Base-by-base conservation (phyloP, 2,113 vertebrate genomes). In the Thalassoma bifasciatum region DNA sequence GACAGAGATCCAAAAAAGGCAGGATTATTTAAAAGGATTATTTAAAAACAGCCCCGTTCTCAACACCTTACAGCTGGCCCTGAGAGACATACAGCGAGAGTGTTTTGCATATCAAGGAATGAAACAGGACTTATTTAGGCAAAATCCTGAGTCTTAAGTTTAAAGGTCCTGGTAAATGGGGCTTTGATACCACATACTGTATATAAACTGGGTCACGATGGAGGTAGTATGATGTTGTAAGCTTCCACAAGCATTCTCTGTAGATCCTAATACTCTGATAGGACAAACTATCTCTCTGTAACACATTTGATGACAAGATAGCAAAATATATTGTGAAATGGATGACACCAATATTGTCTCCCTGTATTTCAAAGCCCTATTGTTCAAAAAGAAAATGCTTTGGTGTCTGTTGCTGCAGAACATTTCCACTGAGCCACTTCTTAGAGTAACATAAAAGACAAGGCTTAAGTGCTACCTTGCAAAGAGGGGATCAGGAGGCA, bases 401-500 rank as follows among this genome's bases (percentile, higher is more conserved):
- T n/a, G 34, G 36, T 71, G 21, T 57, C 58, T 22, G 30, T 10
- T 52, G 34, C 56, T 56, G 30, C 42, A 2, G 60, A 66, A 40
- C 66, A 10, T 66, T 79, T 72, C 37, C 57, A 40, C 52, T 40
- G 56, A 82, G 63, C 71, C 69, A 66, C 71, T 62, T 81, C 60
- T 84, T 46, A 77, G 40, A 56, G 62, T 78, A 77, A 54, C 46
- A 74, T 52, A 40, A 84, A 64, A 60, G 46, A 52, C 10, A 11
- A 59, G 82, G 62, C 50, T 78, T 47, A 68, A 74, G 44, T 42
- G 47, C 30, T 89, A 92, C 91, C 92, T 89, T 64, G 92, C 91
- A 65, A 98, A 98, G 58, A 98, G 83, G 0, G 96, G 93, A 88
- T 98, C 96, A 0, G 96, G 96, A 1, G 96, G 95, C 80, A 98